Percentiles rank a stretch among this genome's conserved stretches.
These are phyloP conservation scores for Crioceris asparagi DNA, from an alignment of 2,888 invertebrate genomes.

Conservation along the genomic window DNA sequence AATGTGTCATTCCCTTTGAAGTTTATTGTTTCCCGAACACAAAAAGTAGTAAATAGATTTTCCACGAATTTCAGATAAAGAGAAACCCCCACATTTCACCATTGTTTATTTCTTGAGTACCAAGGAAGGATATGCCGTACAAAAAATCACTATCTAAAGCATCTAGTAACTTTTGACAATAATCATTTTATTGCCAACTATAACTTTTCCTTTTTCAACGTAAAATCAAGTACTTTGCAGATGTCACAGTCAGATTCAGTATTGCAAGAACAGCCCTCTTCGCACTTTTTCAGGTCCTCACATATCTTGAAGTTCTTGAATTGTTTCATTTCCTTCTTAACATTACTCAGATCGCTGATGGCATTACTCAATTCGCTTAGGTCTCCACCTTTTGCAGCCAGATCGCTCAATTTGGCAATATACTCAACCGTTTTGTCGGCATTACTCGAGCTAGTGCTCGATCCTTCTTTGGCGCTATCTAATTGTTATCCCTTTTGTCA, in stretches of 20 bases:
- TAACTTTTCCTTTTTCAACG: constrained; percentile 35
- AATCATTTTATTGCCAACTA: constrained; percentile 18
- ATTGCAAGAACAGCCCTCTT: constrained; percentile 36
- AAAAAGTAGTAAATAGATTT: too few species aligned
- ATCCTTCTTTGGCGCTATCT: constrained; percentile 11
- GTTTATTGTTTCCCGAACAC: too few species aligned
- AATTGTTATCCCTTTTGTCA: constrained; percentile 48
- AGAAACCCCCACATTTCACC: too few species aligned
- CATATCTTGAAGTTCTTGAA: constrained; percentile 36
- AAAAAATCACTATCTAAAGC: too few species aligned
- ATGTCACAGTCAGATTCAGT: constrained; percentile 37
- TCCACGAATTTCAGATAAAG: too few species aligned
- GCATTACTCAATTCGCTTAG: constrained; percentile 21
- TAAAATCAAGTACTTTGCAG: constrained; percentile 37
- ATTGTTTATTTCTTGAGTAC: too few species aligned
- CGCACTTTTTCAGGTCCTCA: constrained; percentile 37
- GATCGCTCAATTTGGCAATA: constrained; percentile 13
- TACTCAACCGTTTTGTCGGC: constrained; percentile 9
- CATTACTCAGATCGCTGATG: constrained; percentile 26
- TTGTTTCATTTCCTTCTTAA: constrained; percentile 33
- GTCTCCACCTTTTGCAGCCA: constrained; percentile 10
- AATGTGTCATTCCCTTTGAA: too few species aligned
- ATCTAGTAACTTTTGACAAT: too few species aligned
- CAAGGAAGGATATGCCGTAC: too few species aligned
- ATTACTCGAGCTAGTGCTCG: constrained; percentile 3